Evolutionary conservation across 1,140 invertebrate species (phyloP).

Genomic region (Teleopsis dalmanni): DNA sequence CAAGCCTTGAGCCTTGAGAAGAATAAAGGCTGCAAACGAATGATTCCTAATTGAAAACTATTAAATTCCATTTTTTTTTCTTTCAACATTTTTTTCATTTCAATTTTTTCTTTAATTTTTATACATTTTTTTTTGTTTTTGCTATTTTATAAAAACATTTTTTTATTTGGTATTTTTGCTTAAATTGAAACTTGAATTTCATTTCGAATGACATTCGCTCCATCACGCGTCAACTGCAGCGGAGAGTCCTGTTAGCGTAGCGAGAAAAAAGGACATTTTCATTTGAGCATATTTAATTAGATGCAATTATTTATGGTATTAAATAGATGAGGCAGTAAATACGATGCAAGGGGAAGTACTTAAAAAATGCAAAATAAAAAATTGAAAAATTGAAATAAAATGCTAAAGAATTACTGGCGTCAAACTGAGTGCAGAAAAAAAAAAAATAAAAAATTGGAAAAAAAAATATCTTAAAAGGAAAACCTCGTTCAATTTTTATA

Average conservation of each 20-base stretch:
- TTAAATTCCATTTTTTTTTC: slow-evolving; percentile 33
- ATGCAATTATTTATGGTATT: slow-evolving; percentile 45
- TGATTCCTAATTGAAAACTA: slow-evolving; percentile 44
- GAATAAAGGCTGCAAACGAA: slow-evolving; percentile 38
- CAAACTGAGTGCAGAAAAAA: background rate
- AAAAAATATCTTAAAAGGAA: background rate
- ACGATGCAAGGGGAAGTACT: slow-evolving; percentile 16
- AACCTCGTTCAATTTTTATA: slow-evolving; percentile 1
- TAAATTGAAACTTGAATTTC: slow-evolving; percentile 44
- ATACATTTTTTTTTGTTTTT: slow-evolving; percentile 4
- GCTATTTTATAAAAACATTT: slow-evolving; percentile 3
- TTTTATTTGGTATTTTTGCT: slow-evolving; percentile 13
- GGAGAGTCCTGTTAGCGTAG: no score
- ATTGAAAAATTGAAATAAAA: slow-evolving; percentile 43
- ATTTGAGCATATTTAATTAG: slow-evolving; percentile 45
- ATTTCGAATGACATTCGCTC: slow-evolving; percentile 45
- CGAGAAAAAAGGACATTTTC: slow-evolving; percentile 42
- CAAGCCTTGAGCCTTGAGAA: background rate
- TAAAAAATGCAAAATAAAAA: slow-evolving; percentile 4
- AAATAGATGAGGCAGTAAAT: slow-evolving; percentile 45
- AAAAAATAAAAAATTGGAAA: slow-evolving; percentile 4
- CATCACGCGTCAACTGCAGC: slow-evolving; percentile 44
- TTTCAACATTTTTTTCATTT: slow-evolving; percentile 10
- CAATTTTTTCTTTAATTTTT: slow-evolving; percentile 7
- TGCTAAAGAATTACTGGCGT: slow-evolving; percentile 36